Evolutionary conservation across 2,888 invertebrate genomes (phyloP).

Genomic region (Phengaris arion): DNA sequence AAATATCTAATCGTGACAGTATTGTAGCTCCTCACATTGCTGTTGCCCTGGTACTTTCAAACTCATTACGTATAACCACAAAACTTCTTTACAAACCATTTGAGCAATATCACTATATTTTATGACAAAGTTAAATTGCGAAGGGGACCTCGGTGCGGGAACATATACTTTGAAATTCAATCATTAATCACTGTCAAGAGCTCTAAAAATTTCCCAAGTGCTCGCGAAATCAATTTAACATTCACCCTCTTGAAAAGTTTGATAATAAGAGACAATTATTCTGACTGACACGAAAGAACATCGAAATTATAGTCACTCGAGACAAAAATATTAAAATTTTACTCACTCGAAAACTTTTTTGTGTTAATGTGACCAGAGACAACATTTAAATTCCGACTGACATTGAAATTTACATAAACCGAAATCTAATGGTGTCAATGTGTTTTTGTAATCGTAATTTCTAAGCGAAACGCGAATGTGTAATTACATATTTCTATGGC

Average conservation of each 20-base stretch:
- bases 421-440: slow-evolving; percentile 39
- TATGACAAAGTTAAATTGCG: slow-evolving; percentile 59
- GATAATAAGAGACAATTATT: background rate
- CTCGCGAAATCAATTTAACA: slow-evolving; percentile 74
- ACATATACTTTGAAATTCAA: slow-evolving; percentile 66
- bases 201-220: slow-evolving; percentile 72
- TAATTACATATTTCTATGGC: background rate
- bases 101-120: slow-evolving; percentile 55
- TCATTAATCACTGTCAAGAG: slow-evolving; percentile 77
- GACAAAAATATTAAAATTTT: slow-evolving; percentile 22
- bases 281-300: background rate
- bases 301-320: slow-evolving; percentile 39
- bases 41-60: slow-evolving; percentile 51
- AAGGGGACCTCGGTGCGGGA: slow-evolving; percentile 52
- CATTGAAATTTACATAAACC: slow-evolving; percentile 47
- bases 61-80: slow-evolving; percentile 66
- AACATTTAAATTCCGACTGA: slow-evolving; percentile 57
- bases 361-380: slow-evolving; percentile 68
- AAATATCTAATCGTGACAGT: slow-evolving; percentile 65
- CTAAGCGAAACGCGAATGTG: background rate
- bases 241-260: slow-evolving; percentile 61
- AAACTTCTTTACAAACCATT: too few species aligned
- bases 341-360: slow-evolving; percentile 41
- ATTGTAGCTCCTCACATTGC: slow-evolving; percentile 60
- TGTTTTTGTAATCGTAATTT: slow-evolving; percentile 33